Conservation (phyloP, 2,113 vertebrate genomes). For the Mesocricetus auratus region DNA sequence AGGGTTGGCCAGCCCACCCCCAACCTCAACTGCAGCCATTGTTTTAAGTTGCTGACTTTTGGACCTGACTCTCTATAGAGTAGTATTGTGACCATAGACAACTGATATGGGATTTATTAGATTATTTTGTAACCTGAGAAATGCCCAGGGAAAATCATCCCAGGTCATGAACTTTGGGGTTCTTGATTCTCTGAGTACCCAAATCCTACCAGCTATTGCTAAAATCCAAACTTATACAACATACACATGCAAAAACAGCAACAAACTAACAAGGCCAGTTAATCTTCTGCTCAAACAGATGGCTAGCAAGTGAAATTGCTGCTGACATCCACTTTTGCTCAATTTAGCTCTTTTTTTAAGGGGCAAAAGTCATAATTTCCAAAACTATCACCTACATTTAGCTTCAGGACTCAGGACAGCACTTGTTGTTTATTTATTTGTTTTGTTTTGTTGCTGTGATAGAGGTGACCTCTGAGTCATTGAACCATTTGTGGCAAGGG, state of each 20-base stretch:
- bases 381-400: neutral
- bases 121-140: neutral
- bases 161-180: neutral
- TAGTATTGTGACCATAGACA: neutral
- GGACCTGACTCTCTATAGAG: neutral
- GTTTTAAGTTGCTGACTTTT: neutral
- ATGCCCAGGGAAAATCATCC: neutral
- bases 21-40: neutral
- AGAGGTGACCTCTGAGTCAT: neutral
- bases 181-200: neutral
- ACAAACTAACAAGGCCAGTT: neutral
- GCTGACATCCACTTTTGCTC: neutral
- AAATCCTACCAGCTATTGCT: neutral
- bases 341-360: neutral
- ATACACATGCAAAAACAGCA: neutral
- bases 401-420: neutral
- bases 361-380: conserved; percentile 22
- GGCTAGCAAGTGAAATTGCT: neutral
- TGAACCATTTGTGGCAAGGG: neutral
- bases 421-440: neutral
- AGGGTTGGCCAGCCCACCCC: neutral
- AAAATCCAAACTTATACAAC: neutral
- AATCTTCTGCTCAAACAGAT: neutral
- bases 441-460: neutral
- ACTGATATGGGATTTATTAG: neutral